Conservation (phyloP, 2,888 invertebrate species). For the Caenorhabditis panamensis region DNA sequence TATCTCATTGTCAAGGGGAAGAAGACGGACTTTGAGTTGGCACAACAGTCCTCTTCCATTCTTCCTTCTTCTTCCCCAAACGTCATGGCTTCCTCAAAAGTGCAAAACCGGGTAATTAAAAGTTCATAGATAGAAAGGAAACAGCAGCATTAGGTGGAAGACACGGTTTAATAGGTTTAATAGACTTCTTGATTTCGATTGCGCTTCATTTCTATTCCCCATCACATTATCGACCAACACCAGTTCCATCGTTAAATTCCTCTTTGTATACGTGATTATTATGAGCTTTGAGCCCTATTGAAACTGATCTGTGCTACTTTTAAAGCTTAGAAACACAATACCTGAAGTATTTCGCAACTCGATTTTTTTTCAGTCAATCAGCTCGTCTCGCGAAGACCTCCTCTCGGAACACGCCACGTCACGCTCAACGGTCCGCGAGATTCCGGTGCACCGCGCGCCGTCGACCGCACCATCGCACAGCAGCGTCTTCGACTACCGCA, state of each 20-base stretch:
- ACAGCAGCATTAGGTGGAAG: neutral
- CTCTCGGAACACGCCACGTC: conserved; percentile 74
- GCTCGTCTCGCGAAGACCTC: conserved; percentile 76
- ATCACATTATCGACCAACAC: neutral
- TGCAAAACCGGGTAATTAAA: conserved; percentile 45
- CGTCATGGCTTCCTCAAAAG: conserved; percentile 21
- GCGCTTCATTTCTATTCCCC: neutral
- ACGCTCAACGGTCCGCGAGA: conserved; percentile 79
- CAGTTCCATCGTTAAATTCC: neutral
- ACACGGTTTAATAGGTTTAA: neutral
- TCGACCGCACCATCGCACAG: conserved; percentile 72
- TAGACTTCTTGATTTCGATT: neutral
- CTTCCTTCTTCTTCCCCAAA: neutral
- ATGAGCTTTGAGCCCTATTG: neutral
- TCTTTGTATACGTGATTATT: neutral
- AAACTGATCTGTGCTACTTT: neutral
- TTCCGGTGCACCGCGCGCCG: conserved; percentile 78
- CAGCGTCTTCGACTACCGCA: conserved; percentile 69
- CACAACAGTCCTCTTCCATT: conserved; percentile 1
- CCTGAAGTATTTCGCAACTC: too few species aligned
- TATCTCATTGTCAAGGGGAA: conserved; percentile 41
- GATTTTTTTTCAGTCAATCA: conserved; percentile 60
- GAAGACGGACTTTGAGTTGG: neutral
- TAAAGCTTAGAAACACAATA: too few species aligned
- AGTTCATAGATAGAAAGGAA: conserved; percentile 19